Conservation (phyloP, 2,797 vertebrate species). For the Phrynocephalus forsythii region DNA sequence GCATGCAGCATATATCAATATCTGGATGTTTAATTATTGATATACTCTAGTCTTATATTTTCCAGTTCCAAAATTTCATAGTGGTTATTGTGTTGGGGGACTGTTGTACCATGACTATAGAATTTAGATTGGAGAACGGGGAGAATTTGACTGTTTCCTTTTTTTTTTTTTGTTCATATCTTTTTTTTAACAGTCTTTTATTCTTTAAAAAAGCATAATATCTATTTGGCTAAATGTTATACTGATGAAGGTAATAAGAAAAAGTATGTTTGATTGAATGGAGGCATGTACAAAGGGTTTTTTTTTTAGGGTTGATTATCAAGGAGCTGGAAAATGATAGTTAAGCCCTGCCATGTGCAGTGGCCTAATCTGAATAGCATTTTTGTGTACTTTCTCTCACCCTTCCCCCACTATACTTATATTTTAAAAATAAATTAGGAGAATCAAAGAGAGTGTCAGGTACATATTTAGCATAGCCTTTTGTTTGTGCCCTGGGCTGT, state of each 20-base stretch:
- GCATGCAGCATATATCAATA: neutral
- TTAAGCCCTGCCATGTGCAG: neutral
- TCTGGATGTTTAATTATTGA: neutral
- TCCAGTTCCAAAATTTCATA: neutral
- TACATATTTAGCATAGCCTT: too few species aligned
- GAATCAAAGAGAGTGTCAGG: too few species aligned
- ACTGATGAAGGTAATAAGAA: neutral
- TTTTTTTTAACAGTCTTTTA: neutral
- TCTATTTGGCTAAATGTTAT: neutral
- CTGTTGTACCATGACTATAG: neutral
- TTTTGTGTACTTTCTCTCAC: neutral
- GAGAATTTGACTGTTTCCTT: neutral
- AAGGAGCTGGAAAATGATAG: neutral
- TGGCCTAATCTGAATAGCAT: neutral
- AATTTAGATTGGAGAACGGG: neutral
- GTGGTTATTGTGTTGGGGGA: neutral
- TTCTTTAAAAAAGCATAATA: neutral
- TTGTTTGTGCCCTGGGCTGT: too few species aligned
- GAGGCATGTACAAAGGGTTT: neutral
- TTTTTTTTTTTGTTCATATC: neutral
- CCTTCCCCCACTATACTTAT: too few species aligned
- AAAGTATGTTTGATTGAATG: neutral
- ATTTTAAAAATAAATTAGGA: too few species aligned
- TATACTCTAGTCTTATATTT: neutral
- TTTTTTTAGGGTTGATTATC: neutral